Evolutionary conservation across 2,797 vertebrate species (phyloP).

Genomic region (Liparis tanakae): DNA sequence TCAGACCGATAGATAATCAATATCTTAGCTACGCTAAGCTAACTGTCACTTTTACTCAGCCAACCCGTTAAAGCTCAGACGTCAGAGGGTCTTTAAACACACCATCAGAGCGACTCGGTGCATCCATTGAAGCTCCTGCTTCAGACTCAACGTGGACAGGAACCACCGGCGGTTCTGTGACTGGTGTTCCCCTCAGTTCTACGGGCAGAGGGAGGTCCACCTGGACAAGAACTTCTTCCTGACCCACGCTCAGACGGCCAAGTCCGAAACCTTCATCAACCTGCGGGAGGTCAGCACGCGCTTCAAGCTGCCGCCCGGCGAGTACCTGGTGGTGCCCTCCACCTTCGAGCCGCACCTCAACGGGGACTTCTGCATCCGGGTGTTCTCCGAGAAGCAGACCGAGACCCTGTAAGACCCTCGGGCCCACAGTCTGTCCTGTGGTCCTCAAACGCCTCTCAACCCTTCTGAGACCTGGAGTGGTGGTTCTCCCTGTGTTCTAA

Average conservation of each 20-base stretch:
- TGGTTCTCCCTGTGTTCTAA: neutral
- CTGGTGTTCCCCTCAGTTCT: conserved; percentile 76
- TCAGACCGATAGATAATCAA: too few species aligned
- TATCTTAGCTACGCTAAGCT: neutral
- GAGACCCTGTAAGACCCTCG: conserved; percentile 77
- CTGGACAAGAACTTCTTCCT: conserved; percentile 86
- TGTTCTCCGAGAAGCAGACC: conserved; percentile 89
- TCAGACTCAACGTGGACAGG: neutral
- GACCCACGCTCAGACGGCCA: conserved; percentile 75
- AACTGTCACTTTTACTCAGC: neutral
- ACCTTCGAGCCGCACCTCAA: conserved; percentile 88
- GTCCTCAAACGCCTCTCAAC: neutral
- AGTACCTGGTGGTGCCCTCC: conserved; percentile 89
- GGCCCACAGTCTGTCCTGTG: neutral
- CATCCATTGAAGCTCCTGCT: neutral
- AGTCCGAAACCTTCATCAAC: conserved; percentile 86
- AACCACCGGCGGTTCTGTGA: too few species aligned
- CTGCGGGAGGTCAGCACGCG: conserved; percentile 86
- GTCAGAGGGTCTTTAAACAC: neutral
- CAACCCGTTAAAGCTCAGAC: neutral
- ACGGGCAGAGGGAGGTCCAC: conserved; percentile 76
- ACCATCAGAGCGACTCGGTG: neutral
- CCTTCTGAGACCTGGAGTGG: neutral
- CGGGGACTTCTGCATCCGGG: conserved; percentile 89
- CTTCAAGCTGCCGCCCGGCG: conserved; percentile 84